Evolutionary conservation across 2,113 vertebrate genomes (phyloP).

Genomic region (Lepisosteus oculatus): DNA sequence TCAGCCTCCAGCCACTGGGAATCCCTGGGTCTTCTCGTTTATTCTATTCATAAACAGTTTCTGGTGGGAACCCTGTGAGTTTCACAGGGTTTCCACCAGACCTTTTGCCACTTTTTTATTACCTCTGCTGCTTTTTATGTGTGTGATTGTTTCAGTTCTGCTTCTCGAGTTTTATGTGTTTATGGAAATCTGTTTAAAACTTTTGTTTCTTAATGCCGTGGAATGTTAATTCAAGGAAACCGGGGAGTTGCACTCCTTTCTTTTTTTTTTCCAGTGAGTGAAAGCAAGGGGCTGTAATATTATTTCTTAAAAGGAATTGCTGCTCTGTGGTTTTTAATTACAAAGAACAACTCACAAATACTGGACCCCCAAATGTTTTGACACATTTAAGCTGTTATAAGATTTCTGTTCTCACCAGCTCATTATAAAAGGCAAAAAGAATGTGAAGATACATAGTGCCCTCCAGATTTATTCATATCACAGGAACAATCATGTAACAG

Average conservation of each 20-base stretch:
- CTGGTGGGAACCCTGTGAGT: not conserved
- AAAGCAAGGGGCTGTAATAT: not conserved
- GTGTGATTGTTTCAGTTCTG: no score
- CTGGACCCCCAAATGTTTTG: no score
- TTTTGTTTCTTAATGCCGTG: no score
- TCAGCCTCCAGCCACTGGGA: conserved; percentile 40
- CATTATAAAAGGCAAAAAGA: no score
- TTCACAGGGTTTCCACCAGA: no score
- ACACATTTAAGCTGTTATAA: no score
- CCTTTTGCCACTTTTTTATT: not conserved
- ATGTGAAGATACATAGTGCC: no score
- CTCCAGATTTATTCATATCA: no score
- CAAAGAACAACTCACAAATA: no score
- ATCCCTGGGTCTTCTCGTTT: conserved; percentile 40
- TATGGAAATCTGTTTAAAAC: conserved; percentile 26
- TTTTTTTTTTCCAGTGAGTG: not conserved
- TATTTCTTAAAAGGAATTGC: not conserved
- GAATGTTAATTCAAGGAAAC: not conserved
- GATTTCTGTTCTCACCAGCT: no score
- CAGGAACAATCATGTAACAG: no score
- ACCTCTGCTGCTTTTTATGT: conserved; percentile 15
- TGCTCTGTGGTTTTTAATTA: no score
- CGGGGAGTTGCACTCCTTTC: not conserved
- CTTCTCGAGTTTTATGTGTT: conserved; percentile 19
- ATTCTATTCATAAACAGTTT: conserved; percentile 38